Base-by-base conservation (phyloP, 2,797 vertebrate species). In the Fistularia tabacaria region DNA sequence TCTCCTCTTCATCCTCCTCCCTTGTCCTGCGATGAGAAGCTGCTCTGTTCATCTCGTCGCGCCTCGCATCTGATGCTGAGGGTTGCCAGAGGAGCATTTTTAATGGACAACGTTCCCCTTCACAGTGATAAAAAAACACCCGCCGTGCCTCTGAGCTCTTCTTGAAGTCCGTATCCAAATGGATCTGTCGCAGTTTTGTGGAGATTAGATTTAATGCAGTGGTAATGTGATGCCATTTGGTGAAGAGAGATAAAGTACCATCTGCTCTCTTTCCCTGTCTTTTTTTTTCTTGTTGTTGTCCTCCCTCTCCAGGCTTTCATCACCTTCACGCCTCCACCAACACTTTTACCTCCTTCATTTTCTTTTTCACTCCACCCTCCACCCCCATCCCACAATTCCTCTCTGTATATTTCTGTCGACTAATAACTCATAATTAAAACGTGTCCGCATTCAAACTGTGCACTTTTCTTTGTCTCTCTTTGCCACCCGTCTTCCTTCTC, bases 161-260 rank as follows among this genome's bases (percentile, higher is more conserved):
- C 76, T 70, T 38, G 12, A 51, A 52, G 13, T 59, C 59, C 47
- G 49, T 57, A 76, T 79, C 77, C 73, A 78, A 79, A 82, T 69
- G 75, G 81, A 86, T 86, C 79, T 79, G 76, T 73, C 36, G 59
- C 71, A 65, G 59, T 81, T 83, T 74, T 74, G 71, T 52, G 70
- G 59, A 79, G 88, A 86, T 86, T 70, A 83, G 79, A 80, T 81
- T 61, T 65, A 71, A 79, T 74, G 75, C 66, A 69, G 70, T 52
- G 59, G 70, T 81, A 84, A 85, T 79, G 73, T 67, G 77, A 76
- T 79, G 79, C 73, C 51, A 41, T 80, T 81, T 70, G 73, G 66
- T 56, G 59, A 74, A 70, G 59, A 64, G 59, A 80, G 76, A 84
- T 83, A 72, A 78, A 85, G 73, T 15, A 66, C 78, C 73, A 80